Percentiles rank a stretch among this genome's conserved stretches.
phyloP scores from a whole-genome alignment of 35 echinoderm and acorn worm species.

The Apostichopus japonicus region DNA sequence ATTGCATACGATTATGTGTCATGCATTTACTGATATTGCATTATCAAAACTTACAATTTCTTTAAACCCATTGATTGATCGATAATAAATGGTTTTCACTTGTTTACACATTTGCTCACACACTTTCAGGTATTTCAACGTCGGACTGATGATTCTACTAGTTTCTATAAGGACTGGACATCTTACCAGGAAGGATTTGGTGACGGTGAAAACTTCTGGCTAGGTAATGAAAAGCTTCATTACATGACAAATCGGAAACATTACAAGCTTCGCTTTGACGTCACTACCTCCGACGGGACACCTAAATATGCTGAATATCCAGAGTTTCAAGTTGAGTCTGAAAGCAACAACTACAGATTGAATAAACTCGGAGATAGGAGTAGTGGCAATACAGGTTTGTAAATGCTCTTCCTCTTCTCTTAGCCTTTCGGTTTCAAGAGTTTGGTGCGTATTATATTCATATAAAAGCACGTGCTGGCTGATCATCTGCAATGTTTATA shows the following conservation, averaged over 20 bases:
- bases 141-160: background rate
- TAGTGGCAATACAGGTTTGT: background rate
- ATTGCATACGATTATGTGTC: background rate
- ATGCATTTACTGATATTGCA: background rate
- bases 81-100: background rate
- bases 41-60: background rate
- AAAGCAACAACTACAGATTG: background rate
- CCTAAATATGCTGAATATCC: background rate
- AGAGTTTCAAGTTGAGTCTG: background rate
- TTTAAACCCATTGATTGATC: background rate
- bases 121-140: conserved; percentile 19
- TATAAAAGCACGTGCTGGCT: too few species aligned
- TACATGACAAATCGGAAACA: background rate
- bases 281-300: background rate
- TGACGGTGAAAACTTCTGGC: conserved; percentile 17
- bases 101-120: background rate
- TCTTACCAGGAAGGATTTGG: conserved; percentile 20
- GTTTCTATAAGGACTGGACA: background rate
- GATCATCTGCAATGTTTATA: too few species aligned
- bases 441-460: too few species aligned
- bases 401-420: too few species aligned
- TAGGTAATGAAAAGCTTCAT: conserved; percentile 48
- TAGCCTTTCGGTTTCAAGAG: too few species aligned
- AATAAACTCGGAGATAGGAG: background rate
- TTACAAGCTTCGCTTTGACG: conserved; percentile 26